Conservation (phyloP, 2,797 vertebrate genomes). For the Coilia nasus region DNA sequence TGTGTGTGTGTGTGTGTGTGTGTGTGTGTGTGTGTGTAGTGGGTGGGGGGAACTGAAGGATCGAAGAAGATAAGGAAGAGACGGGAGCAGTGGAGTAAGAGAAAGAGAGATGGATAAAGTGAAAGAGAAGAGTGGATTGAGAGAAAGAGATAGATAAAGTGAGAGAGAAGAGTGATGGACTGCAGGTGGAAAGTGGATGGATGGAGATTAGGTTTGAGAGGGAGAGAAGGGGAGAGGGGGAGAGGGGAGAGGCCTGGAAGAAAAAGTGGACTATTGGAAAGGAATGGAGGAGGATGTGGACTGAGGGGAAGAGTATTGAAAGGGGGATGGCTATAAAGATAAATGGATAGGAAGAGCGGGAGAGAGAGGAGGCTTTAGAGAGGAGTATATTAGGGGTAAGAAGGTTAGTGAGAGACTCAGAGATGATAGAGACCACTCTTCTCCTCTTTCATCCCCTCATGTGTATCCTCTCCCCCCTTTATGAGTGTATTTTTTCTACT, state of each 20-base stretch:
- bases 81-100: background rate
- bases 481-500: background rate
- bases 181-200: background rate
- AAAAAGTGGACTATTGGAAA: background rate
- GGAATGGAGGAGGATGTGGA: background rate
- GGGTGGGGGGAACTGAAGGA: background rate
- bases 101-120: background rate
- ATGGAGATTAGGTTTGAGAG: background rate
- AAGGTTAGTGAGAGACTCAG: background rate
- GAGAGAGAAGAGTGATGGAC: background rate
- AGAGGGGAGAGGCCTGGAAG: background rate
- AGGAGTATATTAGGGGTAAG: background rate
- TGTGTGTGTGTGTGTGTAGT: too few relatives aligned
- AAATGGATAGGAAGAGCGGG: slow-evolving; percentile 27
- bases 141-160: slow-evolving; percentile 28
- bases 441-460: background rate
- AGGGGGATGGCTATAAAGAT: slow-evolving; percentile 29
- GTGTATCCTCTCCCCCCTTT: background rate
- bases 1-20: background rate
- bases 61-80: background rate
- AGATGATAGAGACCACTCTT: background rate
- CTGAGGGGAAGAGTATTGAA: background rate
- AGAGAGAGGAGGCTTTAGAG: background rate
- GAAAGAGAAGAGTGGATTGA: background rate
- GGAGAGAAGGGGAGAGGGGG: background rate